phyloP scores from a whole-genome alignment of 1,140 invertebrate genomes.

The Pristionchus pacificus region DNA sequence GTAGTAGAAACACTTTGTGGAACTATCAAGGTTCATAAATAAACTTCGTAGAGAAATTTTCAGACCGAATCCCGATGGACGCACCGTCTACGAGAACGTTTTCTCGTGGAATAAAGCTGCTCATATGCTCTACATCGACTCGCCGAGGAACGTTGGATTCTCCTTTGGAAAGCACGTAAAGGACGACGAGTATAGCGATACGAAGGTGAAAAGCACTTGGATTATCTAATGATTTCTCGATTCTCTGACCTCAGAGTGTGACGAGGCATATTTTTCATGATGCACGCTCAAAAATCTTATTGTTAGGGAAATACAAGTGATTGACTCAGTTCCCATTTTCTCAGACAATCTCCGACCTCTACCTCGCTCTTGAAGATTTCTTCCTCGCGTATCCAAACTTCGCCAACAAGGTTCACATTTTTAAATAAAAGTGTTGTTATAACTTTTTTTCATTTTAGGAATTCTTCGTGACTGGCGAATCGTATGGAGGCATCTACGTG shows the following conservation, averaged over 20 bases:
- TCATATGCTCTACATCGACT: constrained; percentile 68
- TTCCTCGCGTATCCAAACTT: constrained; percentile 48
- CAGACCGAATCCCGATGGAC: constrained; percentile 51
- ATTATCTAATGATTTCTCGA: too few species aligned
- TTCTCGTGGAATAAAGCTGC: constrained; percentile 65
- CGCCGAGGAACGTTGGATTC: constrained; percentile 63
- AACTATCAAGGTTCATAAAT: too few species aligned
- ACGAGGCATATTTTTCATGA: constrained; percentile 61
- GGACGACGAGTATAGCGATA: too few species aligned
- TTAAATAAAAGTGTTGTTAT: neutral
- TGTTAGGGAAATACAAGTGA: neutral
- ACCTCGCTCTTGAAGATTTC: constrained; percentile 56
- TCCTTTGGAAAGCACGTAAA: constrained; percentile 59
- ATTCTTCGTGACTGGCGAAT: constrained; percentile 60
- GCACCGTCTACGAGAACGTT: constrained; percentile 57
- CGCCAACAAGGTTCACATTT: constrained; percentile 46
- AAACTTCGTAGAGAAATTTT: neutral
- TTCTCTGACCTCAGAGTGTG: too few species aligned
- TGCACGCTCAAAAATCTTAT: constrained; percentile 15
- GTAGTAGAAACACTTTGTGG: neutral
- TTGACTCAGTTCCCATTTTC: neutral
- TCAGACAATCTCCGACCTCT: constrained; percentile 20
- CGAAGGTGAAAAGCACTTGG: too few species aligned
- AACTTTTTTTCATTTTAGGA: constrained; percentile 54
- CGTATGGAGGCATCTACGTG: constrained; percentile 58